phyloP scores from a whole-genome alignment of 1,140 invertebrate genomes.

The Arion vulgaris region DNA sequence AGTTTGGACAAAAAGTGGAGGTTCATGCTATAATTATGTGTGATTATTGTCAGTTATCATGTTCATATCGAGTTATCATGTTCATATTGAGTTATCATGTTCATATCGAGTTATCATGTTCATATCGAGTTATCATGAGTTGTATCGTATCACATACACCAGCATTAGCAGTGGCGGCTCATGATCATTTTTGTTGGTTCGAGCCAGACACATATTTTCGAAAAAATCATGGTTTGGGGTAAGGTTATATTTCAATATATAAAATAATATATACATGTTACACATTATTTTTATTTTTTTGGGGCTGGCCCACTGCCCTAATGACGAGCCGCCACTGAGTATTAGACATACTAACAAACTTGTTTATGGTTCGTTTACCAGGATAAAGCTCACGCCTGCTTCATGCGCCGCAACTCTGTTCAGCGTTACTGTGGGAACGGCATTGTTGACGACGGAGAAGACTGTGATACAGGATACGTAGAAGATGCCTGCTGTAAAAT shows the following conservation, averaged over 20 bases:
- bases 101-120: not conserved
- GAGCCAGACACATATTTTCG: too few relatives aligned
- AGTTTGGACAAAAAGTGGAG: too few relatives aligned
- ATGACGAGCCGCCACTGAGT: too few relatives aligned
- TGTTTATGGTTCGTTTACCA: not conserved
- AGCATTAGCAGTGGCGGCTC: too few relatives aligned
- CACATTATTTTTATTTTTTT: not conserved
- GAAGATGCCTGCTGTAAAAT: not conserved
- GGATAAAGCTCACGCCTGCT: not conserved
- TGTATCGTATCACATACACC: not conserved
- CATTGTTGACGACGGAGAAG: not conserved
- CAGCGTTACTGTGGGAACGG: not conserved
- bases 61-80: not conserved
- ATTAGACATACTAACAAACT: not conserved
- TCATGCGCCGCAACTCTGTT: not conserved
- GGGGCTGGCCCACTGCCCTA: too few relatives aligned
- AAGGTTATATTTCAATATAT: too few relatives aligned
- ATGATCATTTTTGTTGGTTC: too few relatives aligned
- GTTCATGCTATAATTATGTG: too few relatives aligned
- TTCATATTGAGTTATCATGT: not conserved
- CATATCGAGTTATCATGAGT: not conserved
- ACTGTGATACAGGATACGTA: not conserved
- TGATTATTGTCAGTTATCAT: too few relatives aligned
- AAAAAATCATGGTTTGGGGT: too few relatives aligned
- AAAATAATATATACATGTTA: too few relatives aligned